Base-by-base conservation (phyloP, 2,797 vertebrate species). In the Oophaga sylvatica region DNA sequence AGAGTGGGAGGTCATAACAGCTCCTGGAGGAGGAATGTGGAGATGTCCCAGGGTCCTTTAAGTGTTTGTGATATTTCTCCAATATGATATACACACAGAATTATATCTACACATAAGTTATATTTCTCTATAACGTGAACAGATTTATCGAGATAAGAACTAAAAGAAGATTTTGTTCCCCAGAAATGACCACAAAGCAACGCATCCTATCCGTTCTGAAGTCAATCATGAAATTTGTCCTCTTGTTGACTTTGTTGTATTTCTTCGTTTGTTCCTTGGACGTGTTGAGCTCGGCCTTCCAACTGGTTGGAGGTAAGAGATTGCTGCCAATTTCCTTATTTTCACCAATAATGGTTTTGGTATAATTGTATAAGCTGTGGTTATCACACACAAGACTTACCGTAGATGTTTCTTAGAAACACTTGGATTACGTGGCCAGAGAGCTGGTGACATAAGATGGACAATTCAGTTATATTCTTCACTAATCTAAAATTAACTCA, bases 191-290 rank as follows among this genome's bases (percentile, higher is more conserved):
- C 75, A 94, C 92, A 56, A 96, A 93, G 87, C 95, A 94, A 62
- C 98, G 97, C 94, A 70, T 96, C 1, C 78, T 96, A 26, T 94
- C 94, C 29, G 92, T 99, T 8, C 29, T 97, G 57, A 93, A 85
- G 0, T 92, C 90, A 0, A 70, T 97, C 3, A 81, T 91, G 86
- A 98, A 97, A 91, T 70, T 96, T 0, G 5, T 94, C 29, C 60
- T 96, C 85, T 93, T 99, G 9, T 91, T 99, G n/a, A 94, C 93
- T 17, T 94, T 99, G 12, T 97, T 99, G 81, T 99, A 99, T 94
- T 41, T 98, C 87, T 99, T 99, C 0, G 96, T 99, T 53, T 99
- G 98, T 90, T 99, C 98, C 0, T 93, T 99, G 95, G 97, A 98
- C 41, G 80, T 99, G 0, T 95, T 99, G 90, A 99, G 98, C 89